Base-by-base conservation (phyloP, 2,113 vertebrate species). In the Chaenocephalus aceratus region DNA sequence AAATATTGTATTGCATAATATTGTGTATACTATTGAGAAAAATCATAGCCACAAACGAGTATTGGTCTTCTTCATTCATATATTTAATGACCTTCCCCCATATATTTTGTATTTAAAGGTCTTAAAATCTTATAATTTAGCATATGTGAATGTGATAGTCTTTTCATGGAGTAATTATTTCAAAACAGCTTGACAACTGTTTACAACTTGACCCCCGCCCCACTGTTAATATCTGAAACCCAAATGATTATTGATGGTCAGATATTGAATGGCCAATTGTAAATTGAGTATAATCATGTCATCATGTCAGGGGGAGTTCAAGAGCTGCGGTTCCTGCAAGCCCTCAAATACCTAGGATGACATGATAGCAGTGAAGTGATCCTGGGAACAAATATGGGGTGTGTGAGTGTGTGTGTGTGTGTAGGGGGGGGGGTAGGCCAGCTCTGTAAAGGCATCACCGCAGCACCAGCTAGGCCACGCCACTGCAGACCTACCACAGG, bases 401-500 rank as follows among this genome's bases (percentile, higher is more conserved):
- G 45, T 59, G 58, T n/a, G 70, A 57, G 56, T 21, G 58, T 60
- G 26, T 46, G 56, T 21, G 53, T 64, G 10, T 21, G 21, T 21
- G 21, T 21, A 21, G 21, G 21, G 8, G 9, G 54, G 21, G 59
- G 44, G 69, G 44, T 26, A 61, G 75, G 57, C 46, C 16, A 36
- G 72, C 72, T 82, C 75, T 69, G 83, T 60, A 76, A 63, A 77
- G 72, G 79, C 85, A 78, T 83, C 80, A 85, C 56, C 18, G 41
- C 79, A 67, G 75, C 87, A 90, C 85, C 89, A 89, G 91, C 86
- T 62, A 80, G 82, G 69, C 77, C 82, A 82, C 53, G 77, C 81
- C 83, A 86, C 75, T 60, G 79, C 75, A 78, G 75, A 84, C 89
- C 34, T 81, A 90, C 80, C 88, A 78, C 76, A 91, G 89, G 89